Conservation (phyloP, 2,113 vertebrate species). For the Hemicordylus capensis region DNA sequence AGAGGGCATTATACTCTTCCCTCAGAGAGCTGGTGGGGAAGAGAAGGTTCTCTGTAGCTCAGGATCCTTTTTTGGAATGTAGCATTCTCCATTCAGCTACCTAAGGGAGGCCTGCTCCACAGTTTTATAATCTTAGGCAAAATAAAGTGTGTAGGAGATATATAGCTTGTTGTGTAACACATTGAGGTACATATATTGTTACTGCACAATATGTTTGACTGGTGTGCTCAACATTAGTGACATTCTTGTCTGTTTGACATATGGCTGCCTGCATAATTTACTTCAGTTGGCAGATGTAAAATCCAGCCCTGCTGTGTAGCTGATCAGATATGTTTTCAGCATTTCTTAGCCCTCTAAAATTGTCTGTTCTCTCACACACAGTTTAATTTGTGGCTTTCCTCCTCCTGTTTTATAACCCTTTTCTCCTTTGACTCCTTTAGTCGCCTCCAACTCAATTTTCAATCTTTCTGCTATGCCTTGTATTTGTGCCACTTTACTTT, state of each 20-base stretch:
- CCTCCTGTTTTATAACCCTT: background rate
- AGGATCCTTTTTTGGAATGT: background rate
- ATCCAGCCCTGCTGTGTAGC: background rate
- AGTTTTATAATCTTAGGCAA: background rate
- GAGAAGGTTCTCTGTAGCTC: background rate
- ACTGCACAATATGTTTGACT: background rate
- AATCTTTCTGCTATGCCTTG: background rate
- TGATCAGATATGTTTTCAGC: background rate
- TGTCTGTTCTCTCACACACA: conserved; percentile 12
- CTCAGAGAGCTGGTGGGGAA: background rate
- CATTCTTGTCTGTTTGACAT: conserved; percentile 43
- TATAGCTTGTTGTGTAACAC: conserved; percentile 1
- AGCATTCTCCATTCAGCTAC: background rate
- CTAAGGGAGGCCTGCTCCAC: no score
- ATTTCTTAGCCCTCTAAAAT: conserved; percentile 2
- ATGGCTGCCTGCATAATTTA: conserved; percentile 30
- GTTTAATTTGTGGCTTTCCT: conserved; percentile 38
- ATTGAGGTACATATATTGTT: background rate
- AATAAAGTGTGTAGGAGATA: background rate
- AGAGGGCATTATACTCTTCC: background rate
- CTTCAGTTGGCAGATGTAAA: conserved; percentile 60
- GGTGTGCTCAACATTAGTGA: conserved; percentile 21
- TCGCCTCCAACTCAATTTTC: background rate
- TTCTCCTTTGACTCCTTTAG: background rate
- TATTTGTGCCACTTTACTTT: background rate